A percentile compares a stretch with the other conserved stretches of the same genome.
Conservation (phyloP, 2,888 invertebrate genomes). For the Baronia brevicornis region DNA sequence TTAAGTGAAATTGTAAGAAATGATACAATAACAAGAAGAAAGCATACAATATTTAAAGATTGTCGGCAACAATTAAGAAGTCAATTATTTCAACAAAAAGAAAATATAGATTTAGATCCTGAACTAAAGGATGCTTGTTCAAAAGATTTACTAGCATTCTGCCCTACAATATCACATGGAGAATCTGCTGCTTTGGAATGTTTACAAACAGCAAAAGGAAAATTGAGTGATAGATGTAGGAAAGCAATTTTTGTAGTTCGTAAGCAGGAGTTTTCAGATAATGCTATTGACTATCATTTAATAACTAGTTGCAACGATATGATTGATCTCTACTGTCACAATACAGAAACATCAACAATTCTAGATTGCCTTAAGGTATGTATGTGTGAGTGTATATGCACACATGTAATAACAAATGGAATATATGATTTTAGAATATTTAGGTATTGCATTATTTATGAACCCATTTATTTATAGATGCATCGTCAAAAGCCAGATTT, state of each 20-base stretch:
- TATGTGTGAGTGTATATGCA: too few species aligned
- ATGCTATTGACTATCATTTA: constrained; percentile 90
- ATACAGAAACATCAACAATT: constrained; percentile 80
- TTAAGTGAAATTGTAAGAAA: constrained; percentile 93
- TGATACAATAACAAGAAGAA: constrained; percentile 85
- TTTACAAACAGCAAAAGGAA: constrained; percentile 78
- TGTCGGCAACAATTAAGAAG: constrained; percentile 94
- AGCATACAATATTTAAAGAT: constrained; percentile 88
- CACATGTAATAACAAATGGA: too few species aligned
- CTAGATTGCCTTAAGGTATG: constrained; percentile 85
- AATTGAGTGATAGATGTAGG: constrained; percentile 82
- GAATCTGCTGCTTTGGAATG: constrained; percentile 87
- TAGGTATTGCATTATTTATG: too few species aligned
- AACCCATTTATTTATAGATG: constrained; percentile 66
- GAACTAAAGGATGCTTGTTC: constrained; percentile 88
- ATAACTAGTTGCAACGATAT: constrained; percentile 89
- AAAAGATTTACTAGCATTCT: constrained; percentile 84
- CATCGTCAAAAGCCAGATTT: constrained; percentile 86
- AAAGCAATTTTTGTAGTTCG: constrained; percentile 89
- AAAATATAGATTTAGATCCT: constrained; percentile 90
- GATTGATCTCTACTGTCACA: constrained; percentile 89
- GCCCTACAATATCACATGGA: constrained; percentile 80
- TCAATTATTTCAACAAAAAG: constrained; percentile 93
- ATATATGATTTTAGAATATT: too few species aligned
- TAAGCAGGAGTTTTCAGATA: constrained; percentile 89